These are phyloP conservation scores for Pangasius krempfi DNA, from an alignment of 2,797 vertebrate genomes.

Conservation along the genomic window DNA sequence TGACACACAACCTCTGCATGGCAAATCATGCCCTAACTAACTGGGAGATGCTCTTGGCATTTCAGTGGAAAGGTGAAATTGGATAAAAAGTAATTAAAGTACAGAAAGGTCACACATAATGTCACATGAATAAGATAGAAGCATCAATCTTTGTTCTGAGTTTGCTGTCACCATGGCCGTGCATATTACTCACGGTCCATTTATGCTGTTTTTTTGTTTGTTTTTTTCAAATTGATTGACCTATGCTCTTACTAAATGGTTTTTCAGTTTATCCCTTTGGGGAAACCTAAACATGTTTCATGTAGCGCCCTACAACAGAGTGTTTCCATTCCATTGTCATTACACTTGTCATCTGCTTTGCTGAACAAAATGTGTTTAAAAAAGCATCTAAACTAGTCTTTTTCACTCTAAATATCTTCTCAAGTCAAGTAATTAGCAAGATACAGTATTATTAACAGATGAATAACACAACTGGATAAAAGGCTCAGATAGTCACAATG, in stretches of 20 bases:
- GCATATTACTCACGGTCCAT: constrained; percentile 6
- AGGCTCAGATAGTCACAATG: not conserved
- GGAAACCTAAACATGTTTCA: not conserved
- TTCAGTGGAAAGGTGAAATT: constrained; percentile 39
- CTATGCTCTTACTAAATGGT: not conserved
- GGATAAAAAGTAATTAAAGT: constrained; percentile 46
- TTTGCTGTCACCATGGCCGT: constrained; percentile 8
- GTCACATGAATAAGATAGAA: constrained; percentile 16
- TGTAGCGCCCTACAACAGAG: not conserved
- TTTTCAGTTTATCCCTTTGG: constrained; percentile 12
- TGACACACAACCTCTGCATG: constrained; percentile 25
- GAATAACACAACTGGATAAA: not conserved
- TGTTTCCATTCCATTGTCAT: not conserved
- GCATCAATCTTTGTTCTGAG: constrained; percentile 5
- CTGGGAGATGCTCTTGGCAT: constrained; percentile 46
- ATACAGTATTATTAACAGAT: not conserved
- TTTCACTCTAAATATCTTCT: not conserved
- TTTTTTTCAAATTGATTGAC: not conserved
- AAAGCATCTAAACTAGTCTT: not conserved
- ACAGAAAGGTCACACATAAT: constrained; percentile 37
- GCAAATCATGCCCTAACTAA: constrained; percentile 31
- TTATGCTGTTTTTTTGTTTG: not conserved
- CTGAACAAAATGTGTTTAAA: not conserved
- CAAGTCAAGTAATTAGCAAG: not conserved
- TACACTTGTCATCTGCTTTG: not conserved